Evolutionary conservation across 2,888 invertebrate species (phyloP).

Genomic region (Trachelus iudaicus): DNA sequence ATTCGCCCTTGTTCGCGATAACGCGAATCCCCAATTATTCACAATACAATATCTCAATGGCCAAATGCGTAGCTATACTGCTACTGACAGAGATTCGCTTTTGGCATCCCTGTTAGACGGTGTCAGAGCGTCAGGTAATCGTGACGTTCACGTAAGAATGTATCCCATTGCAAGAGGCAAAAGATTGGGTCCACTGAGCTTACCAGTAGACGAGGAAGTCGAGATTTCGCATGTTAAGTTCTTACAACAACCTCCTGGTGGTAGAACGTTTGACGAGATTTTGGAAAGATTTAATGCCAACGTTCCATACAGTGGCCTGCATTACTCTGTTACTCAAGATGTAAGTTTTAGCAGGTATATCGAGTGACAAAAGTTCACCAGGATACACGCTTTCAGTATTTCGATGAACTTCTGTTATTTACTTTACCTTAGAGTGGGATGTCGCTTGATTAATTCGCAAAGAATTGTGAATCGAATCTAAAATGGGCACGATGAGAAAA

Average conservation of each 20-base stretch:
- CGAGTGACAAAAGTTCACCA: neutral
- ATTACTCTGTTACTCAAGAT: constrained; percentile 96
- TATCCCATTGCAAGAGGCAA: constrained; percentile 85
- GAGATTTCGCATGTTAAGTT: constrained; percentile 92
- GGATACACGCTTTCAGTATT: neutral
- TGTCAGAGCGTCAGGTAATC: constrained; percentile 95
- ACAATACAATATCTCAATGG: constrained; percentile 95
- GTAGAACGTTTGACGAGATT: constrained; percentile 79
- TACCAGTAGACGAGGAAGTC: constrained; percentile 95
- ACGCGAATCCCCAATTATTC: constrained; percentile 93
- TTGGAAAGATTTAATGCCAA: constrained; percentile 97
- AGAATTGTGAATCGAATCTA: neutral
- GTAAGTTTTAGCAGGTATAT: constrained; percentile 70
- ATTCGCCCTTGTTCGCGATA: constrained; percentile 90
- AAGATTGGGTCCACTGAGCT: constrained; percentile 88
- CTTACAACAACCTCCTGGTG: constrained; percentile 74
- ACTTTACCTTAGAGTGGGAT: neutral
- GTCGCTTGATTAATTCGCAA: neutral
- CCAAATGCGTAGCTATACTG: constrained; percentile 85
- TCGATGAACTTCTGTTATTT: neutral
- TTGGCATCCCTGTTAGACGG: constrained; percentile 96
- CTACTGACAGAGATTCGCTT: constrained; percentile 95
- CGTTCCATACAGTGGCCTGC: constrained; percentile 95
- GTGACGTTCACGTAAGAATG: constrained; percentile 95
- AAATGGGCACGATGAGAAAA: neutral